phyloP scores from a whole-genome alignment of 2,888 invertebrate genomes.

The Andrena marginata region DNA sequence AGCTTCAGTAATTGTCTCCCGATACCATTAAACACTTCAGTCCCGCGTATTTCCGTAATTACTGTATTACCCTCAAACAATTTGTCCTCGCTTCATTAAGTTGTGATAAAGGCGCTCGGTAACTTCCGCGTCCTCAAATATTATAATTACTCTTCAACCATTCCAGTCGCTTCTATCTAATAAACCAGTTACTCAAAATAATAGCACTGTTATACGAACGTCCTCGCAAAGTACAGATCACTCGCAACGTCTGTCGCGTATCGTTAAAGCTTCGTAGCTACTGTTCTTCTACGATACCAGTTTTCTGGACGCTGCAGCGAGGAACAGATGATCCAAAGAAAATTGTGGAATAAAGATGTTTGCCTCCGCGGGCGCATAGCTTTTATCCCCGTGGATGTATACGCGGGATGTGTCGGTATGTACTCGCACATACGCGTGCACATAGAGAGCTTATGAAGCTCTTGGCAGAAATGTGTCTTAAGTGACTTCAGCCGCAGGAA shows the following conservation, averaged over 20 bases:
- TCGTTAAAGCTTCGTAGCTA: neutral
- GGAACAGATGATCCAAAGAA: constrained; percentile 1
- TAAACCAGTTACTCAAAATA: no score
- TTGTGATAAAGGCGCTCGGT: no score
- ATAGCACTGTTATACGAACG: no score
- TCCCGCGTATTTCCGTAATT: neutral
- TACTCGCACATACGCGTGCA: neutral
- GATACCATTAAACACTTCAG: neutral
- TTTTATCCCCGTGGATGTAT: constrained; percentile 42
- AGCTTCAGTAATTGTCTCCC: constrained; percentile 1
- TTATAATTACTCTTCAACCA: no score
- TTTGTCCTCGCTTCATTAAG: neutral
- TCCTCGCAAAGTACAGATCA: no score
- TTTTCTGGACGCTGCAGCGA: no score
- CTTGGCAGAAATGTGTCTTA: constrained; percentile 65
- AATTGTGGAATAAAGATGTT: constrained; percentile 44
- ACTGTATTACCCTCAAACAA: neutral
- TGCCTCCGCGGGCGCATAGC: constrained; percentile 17
- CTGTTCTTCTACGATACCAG: neutral
- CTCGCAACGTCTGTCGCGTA: neutral
- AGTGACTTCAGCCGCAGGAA: constrained; percentile 55
- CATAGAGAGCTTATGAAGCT: constrained; percentile 52
- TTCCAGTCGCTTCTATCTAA: no score
- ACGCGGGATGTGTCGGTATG: constrained; percentile 18
- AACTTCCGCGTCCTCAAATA: no score